Evolutionary conservation across 2,888 invertebrate species (phyloP).

Genomic region (Zootermopsis nevadensis): DNA sequence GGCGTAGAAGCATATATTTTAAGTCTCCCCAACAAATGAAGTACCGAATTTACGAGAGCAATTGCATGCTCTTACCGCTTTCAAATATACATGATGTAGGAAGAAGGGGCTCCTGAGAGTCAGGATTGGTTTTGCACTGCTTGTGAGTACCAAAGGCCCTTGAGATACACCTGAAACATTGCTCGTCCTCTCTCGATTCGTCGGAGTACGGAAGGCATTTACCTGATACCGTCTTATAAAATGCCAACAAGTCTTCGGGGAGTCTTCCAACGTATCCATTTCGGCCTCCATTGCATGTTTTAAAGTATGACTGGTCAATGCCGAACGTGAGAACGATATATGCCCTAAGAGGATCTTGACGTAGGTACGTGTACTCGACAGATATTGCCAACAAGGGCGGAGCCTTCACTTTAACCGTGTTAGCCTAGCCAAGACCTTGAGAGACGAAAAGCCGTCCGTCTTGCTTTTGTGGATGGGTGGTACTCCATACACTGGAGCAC

Average conservation of each 20-base stretch:
- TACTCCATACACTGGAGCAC: no score
- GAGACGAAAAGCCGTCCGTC: no score
- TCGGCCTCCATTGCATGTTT: neutral
- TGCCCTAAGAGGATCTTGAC: neutral
- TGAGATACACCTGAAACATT: neutral
- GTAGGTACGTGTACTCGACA: no score
- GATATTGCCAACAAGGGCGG: no score
- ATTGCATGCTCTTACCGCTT: neutral
- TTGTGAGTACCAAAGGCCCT: neutral
- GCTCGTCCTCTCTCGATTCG: neutral
- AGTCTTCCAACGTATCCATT: conserved; percentile 3
- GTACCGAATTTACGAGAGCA: neutral
- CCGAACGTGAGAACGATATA: no score
- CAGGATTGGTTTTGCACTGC: neutral
- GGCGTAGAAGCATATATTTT: neutral
- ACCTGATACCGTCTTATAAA: conserved; percentile 8
- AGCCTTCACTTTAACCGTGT: no score
- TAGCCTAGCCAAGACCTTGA: no score
- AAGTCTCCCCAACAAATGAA: conserved; percentile 3
- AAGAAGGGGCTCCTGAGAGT: neutral
- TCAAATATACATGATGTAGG: conserved; percentile 15
- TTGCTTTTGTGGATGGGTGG: no score
- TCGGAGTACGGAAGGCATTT: neutral
- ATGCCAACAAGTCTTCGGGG: conserved; percentile 16
- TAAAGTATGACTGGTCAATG: neutral